phyloP scores from a whole-genome alignment of 2,888 invertebrate species.

The Lucinisca nassula region DNA sequence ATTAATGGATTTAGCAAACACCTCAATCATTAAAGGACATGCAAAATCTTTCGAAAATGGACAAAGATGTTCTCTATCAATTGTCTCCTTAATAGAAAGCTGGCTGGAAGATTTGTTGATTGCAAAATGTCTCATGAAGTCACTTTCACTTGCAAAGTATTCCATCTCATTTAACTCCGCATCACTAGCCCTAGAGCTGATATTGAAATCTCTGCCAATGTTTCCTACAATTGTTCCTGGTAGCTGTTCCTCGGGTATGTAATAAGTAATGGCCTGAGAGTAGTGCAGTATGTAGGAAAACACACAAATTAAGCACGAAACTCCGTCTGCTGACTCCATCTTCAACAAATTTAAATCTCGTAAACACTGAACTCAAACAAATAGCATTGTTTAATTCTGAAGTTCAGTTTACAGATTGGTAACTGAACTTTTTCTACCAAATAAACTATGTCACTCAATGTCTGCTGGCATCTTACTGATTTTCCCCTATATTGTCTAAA shows the following conservation, averaged over 20 bases:
- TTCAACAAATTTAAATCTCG: background rate
- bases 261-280: slow-evolving; percentile 62
- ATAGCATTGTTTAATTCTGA: background rate
- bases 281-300: slow-evolving; percentile 66
- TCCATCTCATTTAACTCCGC: slow-evolving; percentile 38
- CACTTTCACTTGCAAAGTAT: slow-evolving; percentile 13
- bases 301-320: slow-evolving; percentile 67
- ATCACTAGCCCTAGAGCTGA: slow-evolving; percentile 57
- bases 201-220: slow-evolving; percentile 68
- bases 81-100: slow-evolving; percentile 46
- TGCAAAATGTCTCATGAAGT: slow-evolving; percentile 41
- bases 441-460: background rate
- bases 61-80: slow-evolving; percentile 80
- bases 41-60: slow-evolving; percentile 64
- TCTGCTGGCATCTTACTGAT: background rate
- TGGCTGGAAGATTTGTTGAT: slow-evolving; percentile 59
- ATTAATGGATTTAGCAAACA: slow-evolving; percentile 75
- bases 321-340: slow-evolving; percentile 67
- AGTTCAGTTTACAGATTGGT: background rate
- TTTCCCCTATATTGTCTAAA: background rate
- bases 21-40: slow-evolving; percentile 75
- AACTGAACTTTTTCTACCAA: background rate
- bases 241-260: slow-evolving; percentile 68
- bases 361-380: background rate
- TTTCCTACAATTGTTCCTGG: slow-evolving; percentile 71